Evolutionary conservation across 2,113 vertebrate genomes (phyloP).

Genomic region (Nibea coibor): DNA sequence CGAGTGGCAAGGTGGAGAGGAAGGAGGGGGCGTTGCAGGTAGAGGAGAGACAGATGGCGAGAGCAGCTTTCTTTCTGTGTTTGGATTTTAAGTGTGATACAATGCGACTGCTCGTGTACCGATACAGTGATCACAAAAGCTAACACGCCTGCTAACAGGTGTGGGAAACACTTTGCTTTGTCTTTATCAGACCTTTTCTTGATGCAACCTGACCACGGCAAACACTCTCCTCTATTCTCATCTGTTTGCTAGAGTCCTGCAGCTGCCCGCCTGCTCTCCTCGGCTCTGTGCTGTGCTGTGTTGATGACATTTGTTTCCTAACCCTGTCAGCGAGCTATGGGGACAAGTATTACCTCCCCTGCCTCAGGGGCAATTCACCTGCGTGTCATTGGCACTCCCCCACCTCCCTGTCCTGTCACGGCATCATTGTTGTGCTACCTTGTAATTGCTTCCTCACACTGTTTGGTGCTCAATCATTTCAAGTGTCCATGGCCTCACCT

Average conservation of each 20-base stretch:
- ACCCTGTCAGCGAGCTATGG: constrained; percentile 32
- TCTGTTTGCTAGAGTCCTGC: constrained; percentile 30
- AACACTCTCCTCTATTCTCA: not conserved
- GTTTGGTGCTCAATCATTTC: constrained; percentile 19
- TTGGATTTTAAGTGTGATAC: constrained; percentile 48
- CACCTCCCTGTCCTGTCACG: constrained; percentile 6
- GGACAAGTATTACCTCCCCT: constrained; percentile 14
- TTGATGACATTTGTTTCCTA: constrained; percentile 52
- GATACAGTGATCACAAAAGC: constrained; percentile 42
- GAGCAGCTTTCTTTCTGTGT: constrained; percentile 17
- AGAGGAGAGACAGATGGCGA: constrained; percentile 64
- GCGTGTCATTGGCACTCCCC: constrained; percentile 28
- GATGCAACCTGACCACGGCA: not conserved
- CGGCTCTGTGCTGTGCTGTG: constrained; percentile 16
- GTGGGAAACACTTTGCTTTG: constrained; percentile 33
- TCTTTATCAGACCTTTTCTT: constrained; percentile 8
- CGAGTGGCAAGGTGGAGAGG: constrained; percentile 37
- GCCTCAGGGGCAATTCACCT: constrained; percentile 43
- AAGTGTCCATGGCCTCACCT: constrained; percentile 12
- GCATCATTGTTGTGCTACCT: constrained; percentile 6
- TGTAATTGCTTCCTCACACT: constrained; percentile 25
- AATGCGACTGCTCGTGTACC: constrained; percentile 25
- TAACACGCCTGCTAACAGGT: constrained; percentile 38
- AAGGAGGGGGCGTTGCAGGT: constrained; percentile 60
- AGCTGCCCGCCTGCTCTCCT: constrained; percentile 34